These are phyloP conservation scores for Drosophila orena DNA, from an alignment of 1,140 invertebrate genomes.

Conservation along the genomic window DNA sequence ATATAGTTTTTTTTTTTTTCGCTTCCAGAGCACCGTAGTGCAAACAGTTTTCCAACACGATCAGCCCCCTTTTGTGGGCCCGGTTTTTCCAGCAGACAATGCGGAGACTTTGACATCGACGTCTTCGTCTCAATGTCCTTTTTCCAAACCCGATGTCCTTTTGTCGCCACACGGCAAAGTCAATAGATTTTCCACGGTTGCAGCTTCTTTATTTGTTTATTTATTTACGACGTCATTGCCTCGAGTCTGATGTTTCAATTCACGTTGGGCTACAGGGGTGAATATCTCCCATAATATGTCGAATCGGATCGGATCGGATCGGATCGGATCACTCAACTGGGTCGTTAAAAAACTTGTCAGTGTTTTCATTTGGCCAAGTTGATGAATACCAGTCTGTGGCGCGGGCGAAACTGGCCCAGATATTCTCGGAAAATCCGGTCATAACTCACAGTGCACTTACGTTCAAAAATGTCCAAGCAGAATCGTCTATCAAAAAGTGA, in stretches of 20 bases:
- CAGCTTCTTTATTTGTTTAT: slow-evolving; percentile 56
- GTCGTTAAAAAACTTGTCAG: slow-evolving; percentile 41
- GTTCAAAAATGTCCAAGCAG: slow-evolving; percentile 8
- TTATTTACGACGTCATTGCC: slow-evolving; percentile 64
- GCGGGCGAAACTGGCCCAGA: background rate
- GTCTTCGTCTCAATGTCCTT: slow-evolving; percentile 44
- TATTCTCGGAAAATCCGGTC: background rate
- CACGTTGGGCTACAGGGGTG: slow-evolving; percentile 1
- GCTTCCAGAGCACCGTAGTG: background rate
- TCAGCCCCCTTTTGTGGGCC: slow-evolving; percentile 60
- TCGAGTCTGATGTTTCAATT: slow-evolving; percentile 57
- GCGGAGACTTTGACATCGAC: slow-evolving; percentile 55
- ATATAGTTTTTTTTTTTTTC: background rate
- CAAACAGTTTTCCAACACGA: slow-evolving; percentile 44
- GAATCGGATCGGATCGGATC: slow-evolving; percentile 1
- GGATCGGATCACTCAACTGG: slow-evolving; percentile 34
- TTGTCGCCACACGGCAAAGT: slow-evolving; percentile 46
- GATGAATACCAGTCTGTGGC: slow-evolving; percentile 18
- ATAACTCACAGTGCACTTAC: slow-evolving; percentile 10
- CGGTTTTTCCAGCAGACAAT: slow-evolving; percentile 39
- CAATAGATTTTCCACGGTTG: slow-evolving; percentile 47
- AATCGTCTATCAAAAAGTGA: background rate
- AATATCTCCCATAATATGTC: background rate
- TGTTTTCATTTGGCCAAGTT: slow-evolving; percentile 18
- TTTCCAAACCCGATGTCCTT: slow-evolving; percentile 27